Conservation (phyloP, 2,113 vertebrate species). For the Nycticryphes semicollaris region DNA sequence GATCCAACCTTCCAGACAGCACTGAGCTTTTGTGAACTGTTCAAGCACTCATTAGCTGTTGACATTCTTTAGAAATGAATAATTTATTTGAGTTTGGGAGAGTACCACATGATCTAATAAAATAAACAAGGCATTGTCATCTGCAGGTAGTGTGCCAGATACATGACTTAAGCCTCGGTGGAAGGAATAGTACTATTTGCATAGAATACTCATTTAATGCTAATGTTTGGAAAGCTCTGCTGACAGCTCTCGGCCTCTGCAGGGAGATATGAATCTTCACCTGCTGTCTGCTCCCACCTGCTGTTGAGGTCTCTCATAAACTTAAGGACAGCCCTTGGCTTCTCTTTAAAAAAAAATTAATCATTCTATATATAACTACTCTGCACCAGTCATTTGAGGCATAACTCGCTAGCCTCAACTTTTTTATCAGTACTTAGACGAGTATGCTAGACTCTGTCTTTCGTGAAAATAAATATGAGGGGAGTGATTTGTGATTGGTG, state of each 20-base stretch:
- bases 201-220: neutral
- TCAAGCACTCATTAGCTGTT: conserved; percentile 21
- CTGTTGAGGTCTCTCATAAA: neutral
- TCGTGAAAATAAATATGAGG: conserved; percentile 41
- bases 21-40: neutral
- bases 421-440: neutral
- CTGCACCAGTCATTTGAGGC: neutral
- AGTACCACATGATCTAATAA: conserved; percentile 54
- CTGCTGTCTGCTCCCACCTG: conserved; percentile 58
- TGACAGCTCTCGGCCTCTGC: conserved; percentile 29
- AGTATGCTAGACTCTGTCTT: neutral
- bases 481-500: conserved; percentile 22
- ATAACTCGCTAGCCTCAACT: neutral
- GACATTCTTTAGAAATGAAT: conserved; percentile 56
- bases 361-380: neutral
- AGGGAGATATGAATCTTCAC: conserved; percentile 51
- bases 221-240: neutral
- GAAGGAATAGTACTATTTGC: conserved; percentile 21
- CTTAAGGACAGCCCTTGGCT: conserved; percentile 1
- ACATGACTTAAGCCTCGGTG: conserved; percentile 27
- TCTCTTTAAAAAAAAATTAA: neutral
- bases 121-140: conserved; percentile 62
- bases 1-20: neutral
- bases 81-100: conserved; percentile 44
- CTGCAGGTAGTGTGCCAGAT: conserved; percentile 53